Conservation (phyloP, 2,113 vertebrate genomes). For the Lagopus leucura region DNA sequence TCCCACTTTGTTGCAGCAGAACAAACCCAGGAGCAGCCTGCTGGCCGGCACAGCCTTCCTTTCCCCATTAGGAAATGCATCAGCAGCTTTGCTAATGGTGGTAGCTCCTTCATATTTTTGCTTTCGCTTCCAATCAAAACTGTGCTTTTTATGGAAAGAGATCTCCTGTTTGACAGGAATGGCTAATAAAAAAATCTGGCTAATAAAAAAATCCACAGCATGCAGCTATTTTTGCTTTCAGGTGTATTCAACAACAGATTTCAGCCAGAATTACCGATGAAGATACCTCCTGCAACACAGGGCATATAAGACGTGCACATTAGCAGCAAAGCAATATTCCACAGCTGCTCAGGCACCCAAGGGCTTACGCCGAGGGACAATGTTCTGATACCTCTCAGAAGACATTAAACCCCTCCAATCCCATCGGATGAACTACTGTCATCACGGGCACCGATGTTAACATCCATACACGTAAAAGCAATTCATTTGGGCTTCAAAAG, state of each 20-base stretch:
- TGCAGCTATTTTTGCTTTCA: not conserved
- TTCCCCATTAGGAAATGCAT: not conserved
- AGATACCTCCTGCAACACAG: not conserved
- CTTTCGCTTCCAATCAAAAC: not conserved
- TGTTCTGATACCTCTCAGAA: not conserved
- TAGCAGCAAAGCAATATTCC: not conserved
- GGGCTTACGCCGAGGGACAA: accelerated
- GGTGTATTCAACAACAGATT: not conserved
- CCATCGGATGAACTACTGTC: not conserved
- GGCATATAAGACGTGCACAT: not conserved
- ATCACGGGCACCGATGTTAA: not conserved
- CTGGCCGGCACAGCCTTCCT: not conserved
- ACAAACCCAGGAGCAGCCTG: not conserved
- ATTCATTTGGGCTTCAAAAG: not conserved
- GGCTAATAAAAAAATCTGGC: not conserved
- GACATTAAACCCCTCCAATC: not conserved
- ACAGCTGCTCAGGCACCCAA: accelerated
- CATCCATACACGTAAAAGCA: accelerated
- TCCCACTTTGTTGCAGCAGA: not conserved
- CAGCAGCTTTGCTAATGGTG: not conserved
- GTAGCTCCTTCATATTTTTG: not conserved
- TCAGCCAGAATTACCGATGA: not conserved
- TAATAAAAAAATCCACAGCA: not conserved
- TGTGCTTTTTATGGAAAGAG: not conserved
- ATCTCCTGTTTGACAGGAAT: not conserved